These are phyloP conservation scores for Gyrodactylus bullatarudis DNA, from an alignment of 1,140 invertebrate species.

Conservation along the genomic window DNA sequence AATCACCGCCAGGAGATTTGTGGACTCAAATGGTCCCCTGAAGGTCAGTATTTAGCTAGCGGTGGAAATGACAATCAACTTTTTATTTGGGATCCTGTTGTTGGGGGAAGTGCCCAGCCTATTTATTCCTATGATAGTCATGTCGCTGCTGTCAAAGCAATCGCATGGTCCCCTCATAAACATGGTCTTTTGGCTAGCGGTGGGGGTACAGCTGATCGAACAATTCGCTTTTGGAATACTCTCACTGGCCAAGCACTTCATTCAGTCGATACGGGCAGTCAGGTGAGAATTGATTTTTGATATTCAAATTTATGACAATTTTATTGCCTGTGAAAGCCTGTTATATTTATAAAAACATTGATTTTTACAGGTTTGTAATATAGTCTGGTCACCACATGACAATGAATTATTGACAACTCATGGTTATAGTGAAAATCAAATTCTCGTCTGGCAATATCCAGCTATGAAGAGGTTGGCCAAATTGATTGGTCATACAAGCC, in stretches of 20 bases:
- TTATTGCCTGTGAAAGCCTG: background rate
- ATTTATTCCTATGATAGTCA: conserved; percentile 79
- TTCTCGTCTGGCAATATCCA: conserved; percentile 95
- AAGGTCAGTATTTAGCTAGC: conserved; percentile 80
- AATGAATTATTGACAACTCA: conserved; percentile 90
- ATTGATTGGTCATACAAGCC: conserved; percentile 76
- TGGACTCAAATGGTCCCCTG: conserved; percentile 94
- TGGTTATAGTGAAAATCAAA: conserved; percentile 97
- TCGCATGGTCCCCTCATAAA: conserved; percentile 96
- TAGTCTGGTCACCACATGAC: conserved; percentile 95
- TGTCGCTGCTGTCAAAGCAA: conserved; percentile 67
- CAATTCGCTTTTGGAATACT: conserved; percentile 74
- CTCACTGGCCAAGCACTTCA: conserved; percentile 94
- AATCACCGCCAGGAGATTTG: conserved; percentile 85
- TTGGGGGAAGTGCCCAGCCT: conserved; percentile 12
- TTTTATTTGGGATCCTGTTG: conserved; percentile 41
- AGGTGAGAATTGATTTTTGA: conserved; percentile 12
- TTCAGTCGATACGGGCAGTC: conserved; percentile 87
- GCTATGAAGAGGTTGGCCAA: conserved; percentile 81
- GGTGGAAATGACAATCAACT: conserved; percentile 95
- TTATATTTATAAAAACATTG: conserved; percentile 2
- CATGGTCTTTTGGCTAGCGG: conserved; percentile 82
- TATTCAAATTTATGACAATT: background rate
- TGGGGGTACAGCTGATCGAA: conserved; percentile 79
- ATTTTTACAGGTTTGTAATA: conserved; percentile 42